Percentiles rank a stretch among this genome's conserved stretches.
These are phyloP conservation scores for Meandrusa payeni DNA, from an alignment of 2,888 invertebrate species.

Conservation along the genomic window DNA sequence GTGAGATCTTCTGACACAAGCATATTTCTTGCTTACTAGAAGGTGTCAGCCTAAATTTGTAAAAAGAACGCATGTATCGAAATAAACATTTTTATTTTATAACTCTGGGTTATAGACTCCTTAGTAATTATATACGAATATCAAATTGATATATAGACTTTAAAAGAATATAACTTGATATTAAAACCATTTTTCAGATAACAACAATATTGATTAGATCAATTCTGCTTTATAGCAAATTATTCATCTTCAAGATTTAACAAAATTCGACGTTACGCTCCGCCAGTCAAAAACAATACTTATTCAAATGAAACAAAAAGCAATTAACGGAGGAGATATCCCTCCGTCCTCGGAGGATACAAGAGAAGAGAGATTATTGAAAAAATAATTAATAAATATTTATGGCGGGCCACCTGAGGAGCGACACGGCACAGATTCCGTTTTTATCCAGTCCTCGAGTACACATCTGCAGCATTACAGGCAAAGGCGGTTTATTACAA, in stretches of 20 bases:
- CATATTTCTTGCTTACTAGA: too few species aligned
- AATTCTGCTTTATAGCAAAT: constrained; percentile 56
- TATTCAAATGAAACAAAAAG: constrained; percentile 81
- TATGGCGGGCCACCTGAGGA: constrained; percentile 78
- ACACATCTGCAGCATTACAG: constrained; percentile 72
- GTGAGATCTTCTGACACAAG: too few species aligned
- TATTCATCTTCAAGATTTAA: constrained; percentile 72
- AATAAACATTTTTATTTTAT: too few species aligned
- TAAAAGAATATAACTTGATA: too few species aligned
- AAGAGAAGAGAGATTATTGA: constrained; percentile 77
- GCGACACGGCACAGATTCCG: constrained; percentile 58
- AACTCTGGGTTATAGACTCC: too few species aligned
- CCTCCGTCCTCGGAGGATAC: constrained; percentile 72
- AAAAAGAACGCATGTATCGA: too few species aligned
- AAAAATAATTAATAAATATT: constrained; percentile 82
- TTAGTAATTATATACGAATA: too few species aligned
- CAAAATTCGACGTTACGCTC: constrained; percentile 66
- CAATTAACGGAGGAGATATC: constrained; percentile 77
- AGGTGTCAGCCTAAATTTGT: too few species aligned
- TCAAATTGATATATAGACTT: too few species aligned
- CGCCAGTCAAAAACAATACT: constrained; percentile 80
- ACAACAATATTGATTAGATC: constrained; percentile 59
- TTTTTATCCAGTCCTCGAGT: constrained; percentile 70
- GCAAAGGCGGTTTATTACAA: constrained; percentile 88
- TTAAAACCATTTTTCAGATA: too few species aligned